These are phyloP conservation scores for Solenodon paradoxus DNA, from an alignment of 2,113 vertebrate genomes.

Conservation along the genomic window DNA sequence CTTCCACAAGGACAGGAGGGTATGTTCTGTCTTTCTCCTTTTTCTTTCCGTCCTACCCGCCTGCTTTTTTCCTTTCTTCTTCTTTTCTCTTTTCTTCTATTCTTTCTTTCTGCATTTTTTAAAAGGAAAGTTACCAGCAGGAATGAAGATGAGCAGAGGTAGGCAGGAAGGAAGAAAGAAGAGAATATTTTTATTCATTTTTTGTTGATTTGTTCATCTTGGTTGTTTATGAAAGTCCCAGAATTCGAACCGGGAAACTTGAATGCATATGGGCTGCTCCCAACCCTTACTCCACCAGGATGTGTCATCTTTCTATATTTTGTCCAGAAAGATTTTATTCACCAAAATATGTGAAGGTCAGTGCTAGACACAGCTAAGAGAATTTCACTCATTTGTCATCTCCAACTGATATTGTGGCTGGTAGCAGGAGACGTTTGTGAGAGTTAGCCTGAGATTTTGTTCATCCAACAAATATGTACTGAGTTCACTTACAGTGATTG, in stretches of 20 bases:
- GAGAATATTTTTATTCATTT: too few species aligned
- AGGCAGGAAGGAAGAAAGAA: too few species aligned
- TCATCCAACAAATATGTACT: not conserved
- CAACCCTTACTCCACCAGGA: too few species aligned
- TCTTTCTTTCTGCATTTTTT: not conserved
- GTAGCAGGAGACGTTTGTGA: too few species aligned
- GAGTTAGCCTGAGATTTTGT: not conserved
- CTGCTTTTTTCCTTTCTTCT: not conserved
- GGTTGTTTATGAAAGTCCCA: too few species aligned
- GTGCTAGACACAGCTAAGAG: not conserved
- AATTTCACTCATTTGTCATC: not conserved
- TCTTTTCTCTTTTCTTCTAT: not conserved
- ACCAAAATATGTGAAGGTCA: not conserved
- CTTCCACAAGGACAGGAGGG: not conserved
- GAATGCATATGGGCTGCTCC: too few species aligned
- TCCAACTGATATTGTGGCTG: not conserved
- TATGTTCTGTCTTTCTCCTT: fast-evolving
- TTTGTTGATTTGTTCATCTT: too few species aligned
- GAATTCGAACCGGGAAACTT: too few species aligned
- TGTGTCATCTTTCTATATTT: not conserved
- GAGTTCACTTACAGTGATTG: not conserved
- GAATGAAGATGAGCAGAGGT: too few species aligned
- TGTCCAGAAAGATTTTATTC: not conserved
- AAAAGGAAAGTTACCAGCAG: too few species aligned
- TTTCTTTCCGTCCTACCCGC: fast-evolving